These are phyloP conservation scores for Brachypalpus laphriformis DNA, from an alignment of 2,888 invertebrate species.

Conservation along the genomic window DNA sequence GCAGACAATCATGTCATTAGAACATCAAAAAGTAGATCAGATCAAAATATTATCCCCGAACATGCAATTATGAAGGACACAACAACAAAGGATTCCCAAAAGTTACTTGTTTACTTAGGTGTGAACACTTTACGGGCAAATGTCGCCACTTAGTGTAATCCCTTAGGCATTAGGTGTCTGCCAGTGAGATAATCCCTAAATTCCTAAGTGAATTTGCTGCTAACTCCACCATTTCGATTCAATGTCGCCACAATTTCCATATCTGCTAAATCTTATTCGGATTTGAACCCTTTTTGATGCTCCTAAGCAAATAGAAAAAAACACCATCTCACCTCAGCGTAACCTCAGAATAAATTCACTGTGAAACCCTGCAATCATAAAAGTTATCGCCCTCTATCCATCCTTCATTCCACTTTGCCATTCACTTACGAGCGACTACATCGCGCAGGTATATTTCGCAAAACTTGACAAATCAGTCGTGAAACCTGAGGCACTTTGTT, in stretches of 20 bases:
- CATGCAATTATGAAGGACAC: constrained; percentile 64
- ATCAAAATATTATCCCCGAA: constrained; percentile 72
- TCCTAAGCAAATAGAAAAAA: neutral
- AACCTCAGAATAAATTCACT: constrained; percentile 50
- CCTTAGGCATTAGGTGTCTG: constrained; percentile 41
- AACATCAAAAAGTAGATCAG: constrained; percentile 62
- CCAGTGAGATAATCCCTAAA: constrained; percentile 38
- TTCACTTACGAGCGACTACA: neutral
- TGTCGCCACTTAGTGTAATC: constrained; percentile 54
- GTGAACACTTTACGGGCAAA: constrained; percentile 51
- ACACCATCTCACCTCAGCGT: neutral
- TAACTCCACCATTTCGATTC: neutral
- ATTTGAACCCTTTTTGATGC: neutral
- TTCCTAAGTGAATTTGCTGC: constrained; percentile 24
- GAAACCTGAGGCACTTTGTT: constrained; percentile 60
- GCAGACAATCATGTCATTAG: constrained; percentile 51
- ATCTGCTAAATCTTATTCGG: neutral
- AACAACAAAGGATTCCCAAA: constrained; percentile 8
- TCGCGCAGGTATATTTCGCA: constrained; percentile 25
- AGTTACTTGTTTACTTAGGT: constrained; percentile 67
- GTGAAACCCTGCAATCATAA: constrained; percentile 53
- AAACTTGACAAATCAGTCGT: constrained; percentile 34
- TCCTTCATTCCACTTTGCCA: neutral
- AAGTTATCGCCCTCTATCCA: constrained; percentile 16
- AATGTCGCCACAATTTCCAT: constrained; percentile 29